A percentile compares a stretch with the other conserved stretches of the same genome.
phyloP scores from a whole-genome alignment of 2,888 invertebrate species.

The Phortica okadai region DNA sequence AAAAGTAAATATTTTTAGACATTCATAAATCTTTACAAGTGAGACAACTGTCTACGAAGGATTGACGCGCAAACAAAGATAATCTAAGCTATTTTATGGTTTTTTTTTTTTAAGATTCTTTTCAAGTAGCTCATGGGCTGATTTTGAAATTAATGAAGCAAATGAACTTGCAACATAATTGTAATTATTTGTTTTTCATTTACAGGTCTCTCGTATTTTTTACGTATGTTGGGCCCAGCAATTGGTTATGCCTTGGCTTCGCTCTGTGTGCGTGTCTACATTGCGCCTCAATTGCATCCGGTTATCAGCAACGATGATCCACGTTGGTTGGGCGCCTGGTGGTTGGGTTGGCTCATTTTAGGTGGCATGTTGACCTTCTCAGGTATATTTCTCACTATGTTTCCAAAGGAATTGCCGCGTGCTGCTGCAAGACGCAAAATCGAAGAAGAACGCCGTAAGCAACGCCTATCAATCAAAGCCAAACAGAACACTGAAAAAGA shows the following conservation, averaged over 20 bases:
- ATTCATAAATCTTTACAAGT: conserved; percentile 14
- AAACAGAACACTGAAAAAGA: conserved; percentile 58
- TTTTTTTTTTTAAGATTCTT: not conserved
- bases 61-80: conserved; percentile 1
- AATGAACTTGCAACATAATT: no score
- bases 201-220: conserved; percentile 81
- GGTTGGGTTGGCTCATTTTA: conserved; percentile 85
- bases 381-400: conserved; percentile 81
- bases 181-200: conserved; percentile 37
- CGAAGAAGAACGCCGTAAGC: conserved; percentile 68
- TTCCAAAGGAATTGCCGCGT: conserved; percentile 83
- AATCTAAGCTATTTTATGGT: conserved; percentile 7
- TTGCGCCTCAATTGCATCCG: conserved; percentile 81
- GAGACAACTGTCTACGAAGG: not conserved
- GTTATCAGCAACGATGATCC: conserved; percentile 83
- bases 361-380: conserved; percentile 80
- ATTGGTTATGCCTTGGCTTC: conserved; percentile 83
- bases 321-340: conserved; percentile 90
- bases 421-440: conserved; percentile 79
- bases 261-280: conserved; percentile 81
- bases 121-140: not conserved
- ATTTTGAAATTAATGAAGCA: no score
- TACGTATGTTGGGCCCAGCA: conserved; percentile 84
- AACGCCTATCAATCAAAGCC: conserved; percentile 49
- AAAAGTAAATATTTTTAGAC: conserved; percentile 24